Evolutionary conservation across 2,888 invertebrate genomes (phyloP), one percentile per base, ranked within the genome.

Genomic region (Thereva nobilitata): DNA sequence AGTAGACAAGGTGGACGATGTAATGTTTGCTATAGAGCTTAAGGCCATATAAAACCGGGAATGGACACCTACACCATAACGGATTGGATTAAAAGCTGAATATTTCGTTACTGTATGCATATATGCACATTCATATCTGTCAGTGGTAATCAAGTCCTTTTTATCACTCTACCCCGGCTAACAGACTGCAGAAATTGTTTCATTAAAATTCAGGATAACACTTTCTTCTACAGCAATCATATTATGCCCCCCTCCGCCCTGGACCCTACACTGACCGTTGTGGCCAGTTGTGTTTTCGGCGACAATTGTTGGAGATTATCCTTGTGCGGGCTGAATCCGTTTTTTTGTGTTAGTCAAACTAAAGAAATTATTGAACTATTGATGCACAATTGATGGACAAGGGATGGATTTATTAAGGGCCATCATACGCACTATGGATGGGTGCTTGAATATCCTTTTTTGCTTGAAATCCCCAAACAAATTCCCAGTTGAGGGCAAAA

Each of bases 191-290:
- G 38, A 38, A 40, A 47, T 47, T 47, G 45, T 12, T 38, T 59
- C 47, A 59, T 59, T 59, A 49, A 59, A 59, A 59, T 59, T 45
- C 59, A 59, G 49, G 59, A 49, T 59, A 59, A 38, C 47, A 10
- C 23, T 49, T n/a, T 35, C 38, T 59, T 35, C 38, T 38, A 12
- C 40, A 49, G 45, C 47, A 59, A 59, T 59, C 49, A 59, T 23
- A 23, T 23, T 23, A 23, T 2, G 23, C 23, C 23, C 23, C 2
- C 23, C 23, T 23, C 23, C 23, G 1, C 23, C 23, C 23, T 23
- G 23, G n/a, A n/a, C n/a, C n/a, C 23, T 23, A 1, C 45, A 59
- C 45, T 47, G 45, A 59, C 38, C 59, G 12, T 47, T 38, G 59
- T 45, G 49, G 40, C 59, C 49, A 49, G 49, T 59, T 59, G 49